phyloP scores from a whole-genome alignment of 2,888 invertebrate species.

The Tenthredo distinguenda region DNA sequence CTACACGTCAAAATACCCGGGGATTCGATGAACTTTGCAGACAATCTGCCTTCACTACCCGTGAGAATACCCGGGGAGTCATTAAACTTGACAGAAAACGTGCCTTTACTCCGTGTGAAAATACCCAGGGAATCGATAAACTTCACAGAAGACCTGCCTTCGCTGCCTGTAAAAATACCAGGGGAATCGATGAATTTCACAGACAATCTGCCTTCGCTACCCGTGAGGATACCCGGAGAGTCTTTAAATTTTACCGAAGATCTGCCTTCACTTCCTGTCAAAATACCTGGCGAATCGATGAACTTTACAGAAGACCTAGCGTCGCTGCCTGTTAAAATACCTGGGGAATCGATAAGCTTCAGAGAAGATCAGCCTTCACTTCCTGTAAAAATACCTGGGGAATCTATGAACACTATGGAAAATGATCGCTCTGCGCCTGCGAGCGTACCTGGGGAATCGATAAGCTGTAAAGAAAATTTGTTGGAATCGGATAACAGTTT shows the following conservation, averaged over 20 bases:
- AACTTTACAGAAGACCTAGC: neutral
- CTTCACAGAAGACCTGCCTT: neutral
- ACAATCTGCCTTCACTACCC: neutral
- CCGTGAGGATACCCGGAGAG: neutral
- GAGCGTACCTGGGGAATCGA: neutral
- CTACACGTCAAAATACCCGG: neutral
- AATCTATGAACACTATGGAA: neutral
- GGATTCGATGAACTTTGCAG: neutral
- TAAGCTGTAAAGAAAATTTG: slow-evolving; percentile 12
- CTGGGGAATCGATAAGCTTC: neutral
- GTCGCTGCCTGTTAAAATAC: neutral
- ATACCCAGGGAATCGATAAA: neutral
- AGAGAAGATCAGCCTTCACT: neutral
- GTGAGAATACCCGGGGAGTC: neutral
- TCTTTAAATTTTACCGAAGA: too few relatives aligned
- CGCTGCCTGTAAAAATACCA: neutral
- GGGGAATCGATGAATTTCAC: neutral
- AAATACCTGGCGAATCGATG: neutral
- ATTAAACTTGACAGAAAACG: neutral
- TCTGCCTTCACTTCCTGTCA: neutral
- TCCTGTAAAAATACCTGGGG: neutral
- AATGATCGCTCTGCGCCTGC: neutral
- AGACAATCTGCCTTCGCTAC: neutral
- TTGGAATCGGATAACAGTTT: slow-evolving; percentile 46
- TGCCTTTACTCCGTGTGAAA: neutral